phyloP scores from a whole-genome alignment of 2,113 vertebrate genomes.

The Phyllostomus discolor region DNA sequence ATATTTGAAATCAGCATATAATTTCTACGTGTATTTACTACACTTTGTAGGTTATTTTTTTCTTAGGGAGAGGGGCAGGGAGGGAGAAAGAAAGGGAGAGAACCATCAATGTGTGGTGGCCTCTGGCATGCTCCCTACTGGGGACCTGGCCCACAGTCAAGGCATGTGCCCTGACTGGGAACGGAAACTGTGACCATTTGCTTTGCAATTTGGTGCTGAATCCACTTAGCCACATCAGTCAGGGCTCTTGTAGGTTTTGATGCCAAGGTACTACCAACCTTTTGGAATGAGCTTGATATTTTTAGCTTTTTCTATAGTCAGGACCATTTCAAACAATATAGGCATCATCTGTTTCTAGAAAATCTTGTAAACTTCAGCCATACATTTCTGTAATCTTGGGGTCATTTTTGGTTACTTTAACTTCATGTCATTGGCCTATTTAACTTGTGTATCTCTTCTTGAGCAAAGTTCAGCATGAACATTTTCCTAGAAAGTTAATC shows the following conservation, averaged over 20 bases:
- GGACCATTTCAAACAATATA: not conserved
- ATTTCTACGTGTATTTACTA: not conserved
- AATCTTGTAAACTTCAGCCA: not conserved
- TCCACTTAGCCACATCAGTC: too few relatives aligned
- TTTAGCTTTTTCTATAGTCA: not conserved
- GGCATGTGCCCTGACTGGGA: too few relatives aligned
- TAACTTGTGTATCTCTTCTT: not conserved
- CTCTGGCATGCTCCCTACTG: too few relatives aligned
- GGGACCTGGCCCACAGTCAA: too few relatives aligned
- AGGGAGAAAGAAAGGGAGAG: too few relatives aligned
- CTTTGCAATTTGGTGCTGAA: too few relatives aligned
- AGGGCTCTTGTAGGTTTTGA: too few relatives aligned
- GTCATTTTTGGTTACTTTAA: not conserved
- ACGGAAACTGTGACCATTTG: too few relatives aligned
- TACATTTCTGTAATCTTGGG: not conserved
- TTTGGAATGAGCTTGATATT: not conserved
- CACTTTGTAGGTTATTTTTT: not conserved
- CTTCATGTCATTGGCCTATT: not conserved
- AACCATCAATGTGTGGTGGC: too few relatives aligned
- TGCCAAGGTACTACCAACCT: too few relatives aligned
- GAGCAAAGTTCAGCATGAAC: not conserved
- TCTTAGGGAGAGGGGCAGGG: too few relatives aligned
- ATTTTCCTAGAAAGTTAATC: not conserved
- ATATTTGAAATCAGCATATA: not conserved
- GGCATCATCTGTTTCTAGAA: not conserved